Base-by-base conservation (phyloP, 2,888 invertebrate genomes). In the Pristionchus japonicus region DNA sequence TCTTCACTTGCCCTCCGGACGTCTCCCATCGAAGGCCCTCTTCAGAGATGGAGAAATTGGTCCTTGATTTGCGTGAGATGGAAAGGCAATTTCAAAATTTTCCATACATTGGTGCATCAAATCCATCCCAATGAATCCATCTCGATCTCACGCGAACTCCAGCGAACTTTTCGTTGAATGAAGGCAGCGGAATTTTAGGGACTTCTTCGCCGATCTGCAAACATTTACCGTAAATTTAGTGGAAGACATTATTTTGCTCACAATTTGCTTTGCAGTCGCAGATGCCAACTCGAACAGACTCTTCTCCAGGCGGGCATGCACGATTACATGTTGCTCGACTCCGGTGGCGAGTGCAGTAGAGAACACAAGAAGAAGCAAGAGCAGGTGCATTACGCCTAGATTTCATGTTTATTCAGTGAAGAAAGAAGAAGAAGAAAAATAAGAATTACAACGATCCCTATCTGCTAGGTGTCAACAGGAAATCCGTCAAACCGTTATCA, bases 271-370 rank as follows among this genome's bases (percentile, higher is more conserved):
- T 0, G 47, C 77, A 7, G 47, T 27, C 23, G 77, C 17, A 13
- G 77, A 77, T 34, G 77, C 77, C 37, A 77, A 23, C n/a, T 43
- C n/a, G 77, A 77, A 77, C 3, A 77, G 77, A 11, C 77, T 77
- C 77, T 77, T 77, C 27, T 77, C 27, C 43, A 77, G 47, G 9
- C 77, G 77, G 9, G 43, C 77, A n/a, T 47, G 43, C 15, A 47
- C 77, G n/a, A 77, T 40, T 3, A 15, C 77, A 20, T 77, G 77
- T 27, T 47, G 77, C 9, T 43, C 77, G 13, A 23, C 11, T 2
- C 34, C 67, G 34, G 67, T 17, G 0, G 67, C 77, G 13, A 23
- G 34, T 2, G 31, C 67, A 67, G 67, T 17, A 3, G 67, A n/a
- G 23, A 57, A 9, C 13, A 27, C 9, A 17, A 6, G 20, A 34